A percentile compares a stretch with the other conserved stretches of the same genome.
These are phyloP conservation scores for Microcebus murinus DNA, from an alignment of 2,113 vertebrate genomes.

Conservation along the genomic window DNA sequence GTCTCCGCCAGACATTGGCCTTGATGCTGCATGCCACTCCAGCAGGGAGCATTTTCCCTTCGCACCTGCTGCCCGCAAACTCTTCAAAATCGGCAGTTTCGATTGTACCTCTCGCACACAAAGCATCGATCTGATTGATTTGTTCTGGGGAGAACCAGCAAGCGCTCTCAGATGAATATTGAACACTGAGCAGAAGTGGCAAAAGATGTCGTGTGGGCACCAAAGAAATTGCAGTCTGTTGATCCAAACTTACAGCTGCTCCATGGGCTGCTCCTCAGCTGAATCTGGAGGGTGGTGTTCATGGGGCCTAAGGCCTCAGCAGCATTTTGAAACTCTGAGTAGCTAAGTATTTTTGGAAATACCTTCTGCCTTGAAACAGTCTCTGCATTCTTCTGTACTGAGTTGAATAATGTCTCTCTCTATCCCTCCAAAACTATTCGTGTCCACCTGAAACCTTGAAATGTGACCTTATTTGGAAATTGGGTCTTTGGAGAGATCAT, in stretches of 20 bases:
- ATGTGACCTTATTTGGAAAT: constrained; percentile 26
- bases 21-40: constrained; percentile 91
- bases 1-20: constrained; percentile 90
- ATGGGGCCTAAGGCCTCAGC: not conserved
- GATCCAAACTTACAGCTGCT: not conserved
- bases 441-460: not conserved
- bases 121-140: constrained; percentile 80
- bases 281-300: not conserved
- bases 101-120: constrained; percentile 86
- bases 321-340: not conserved
- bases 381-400: not conserved
- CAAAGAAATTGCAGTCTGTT: constrained; percentile 64
- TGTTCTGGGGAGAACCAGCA: constrained; percentile 85
- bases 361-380: not conserved
- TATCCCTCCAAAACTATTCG: not conserved
- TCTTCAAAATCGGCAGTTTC: constrained; percentile 87
- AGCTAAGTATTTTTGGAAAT: constrained; percentile 29
- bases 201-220: constrained; percentile 87
- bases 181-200: constrained; percentile 81
- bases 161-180: constrained; percentile 80
- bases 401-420: not conserved
- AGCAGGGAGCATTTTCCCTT: constrained; percentile 88
- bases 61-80: constrained; percentile 89
- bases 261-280: not conserved
- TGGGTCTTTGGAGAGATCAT: not conserved